Base-by-base conservation (phyloP, 2,113 vertebrate genomes). In the Callocephalon fimbriatum region DNA sequence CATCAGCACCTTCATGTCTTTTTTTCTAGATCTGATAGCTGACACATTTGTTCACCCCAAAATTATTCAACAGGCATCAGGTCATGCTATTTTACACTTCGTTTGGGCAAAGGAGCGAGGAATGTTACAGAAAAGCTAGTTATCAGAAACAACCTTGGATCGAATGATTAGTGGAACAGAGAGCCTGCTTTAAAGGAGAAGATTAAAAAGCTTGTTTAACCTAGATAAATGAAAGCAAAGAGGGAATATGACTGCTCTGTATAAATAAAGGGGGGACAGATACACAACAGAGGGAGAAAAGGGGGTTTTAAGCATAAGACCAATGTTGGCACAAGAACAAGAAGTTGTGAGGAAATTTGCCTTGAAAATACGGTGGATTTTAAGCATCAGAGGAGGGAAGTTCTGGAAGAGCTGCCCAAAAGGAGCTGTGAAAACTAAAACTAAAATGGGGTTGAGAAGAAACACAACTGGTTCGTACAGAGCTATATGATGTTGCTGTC, bases 141-240 rank as follows among this genome's bases (percentile, higher is more conserved):
- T 82, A 86, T 95, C 74, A 85, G 54, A 85, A 90, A 93, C 88
- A 96, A 95, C 84, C 90, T 90, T 96, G 92, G 74, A 79, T 47
- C 50, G 67, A 88, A 72, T 1, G 19, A 95, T 87, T 82, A 96
- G 65, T 47, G 53, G 58, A 95, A 88, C n/a, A 44, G 87, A 93
- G 58, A 88, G 17, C 27, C 31, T 82, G 58, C 76, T 73, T 87
- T 93, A 66, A 93, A 96, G 79, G 21, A 86, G 56, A 48, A 93
- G 91, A 96, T 93, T 93, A 93, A 96, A 97, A 91, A 74, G 40
- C 62, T 82, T 91, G 81, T 90, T 95, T 95, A 96, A 94, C 70
- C 70, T 70, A 96, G 74, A 96, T 79, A 96, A 94, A 93, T 88
- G 74, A 95, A 91, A 93, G 48, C 48, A 62, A 91, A 91, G 66